Conservation (phyloP, 1,140 invertebrate genomes). For the Drosophila micromelanica region DNA sequence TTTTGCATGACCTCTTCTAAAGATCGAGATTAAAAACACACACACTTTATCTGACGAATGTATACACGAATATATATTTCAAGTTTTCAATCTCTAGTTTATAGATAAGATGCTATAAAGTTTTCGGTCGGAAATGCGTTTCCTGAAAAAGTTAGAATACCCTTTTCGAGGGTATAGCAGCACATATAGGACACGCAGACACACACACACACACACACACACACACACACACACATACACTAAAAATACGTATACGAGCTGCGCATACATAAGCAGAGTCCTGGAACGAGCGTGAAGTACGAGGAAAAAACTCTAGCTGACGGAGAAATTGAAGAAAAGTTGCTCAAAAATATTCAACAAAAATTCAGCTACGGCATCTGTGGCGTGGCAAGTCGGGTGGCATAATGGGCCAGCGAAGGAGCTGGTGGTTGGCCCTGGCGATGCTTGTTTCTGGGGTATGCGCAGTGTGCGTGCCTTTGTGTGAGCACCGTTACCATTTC, state of each 20-base stretch:
- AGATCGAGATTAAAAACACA: no score
- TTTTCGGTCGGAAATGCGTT: no score
- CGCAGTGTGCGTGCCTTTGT: conserved; percentile 55
- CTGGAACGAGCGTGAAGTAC: conserved; percentile 13
- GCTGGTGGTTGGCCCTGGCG: conserved; percentile 5
- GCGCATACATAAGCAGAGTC: conserved; percentile 24
- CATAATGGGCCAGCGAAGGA: conserved; percentile 7
- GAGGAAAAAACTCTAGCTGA: conserved; percentile 49
- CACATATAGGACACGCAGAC: conserved; percentile 1
- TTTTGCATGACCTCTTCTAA: no score
- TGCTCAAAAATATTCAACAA: conserved; percentile 66
- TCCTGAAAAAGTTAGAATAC: not conserved
- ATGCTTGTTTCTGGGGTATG: conserved; percentile 14
- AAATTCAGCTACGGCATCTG: conserved; percentile 58
- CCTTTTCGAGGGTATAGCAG: not conserved
- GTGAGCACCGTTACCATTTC: conserved; percentile 46
- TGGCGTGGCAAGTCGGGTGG: not conserved
- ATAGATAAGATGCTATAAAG: no score
- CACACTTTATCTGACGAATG: no score
- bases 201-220: not conserved
- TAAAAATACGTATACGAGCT: not conserved
- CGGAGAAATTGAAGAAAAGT: conserved; percentile 69
- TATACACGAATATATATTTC: no score
- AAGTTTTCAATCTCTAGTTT: no score
- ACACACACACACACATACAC: not conserved